phyloP scores from a whole-genome alignment of 1,140 invertebrate genomes.

The Gryllus bimaculatus region DNA sequence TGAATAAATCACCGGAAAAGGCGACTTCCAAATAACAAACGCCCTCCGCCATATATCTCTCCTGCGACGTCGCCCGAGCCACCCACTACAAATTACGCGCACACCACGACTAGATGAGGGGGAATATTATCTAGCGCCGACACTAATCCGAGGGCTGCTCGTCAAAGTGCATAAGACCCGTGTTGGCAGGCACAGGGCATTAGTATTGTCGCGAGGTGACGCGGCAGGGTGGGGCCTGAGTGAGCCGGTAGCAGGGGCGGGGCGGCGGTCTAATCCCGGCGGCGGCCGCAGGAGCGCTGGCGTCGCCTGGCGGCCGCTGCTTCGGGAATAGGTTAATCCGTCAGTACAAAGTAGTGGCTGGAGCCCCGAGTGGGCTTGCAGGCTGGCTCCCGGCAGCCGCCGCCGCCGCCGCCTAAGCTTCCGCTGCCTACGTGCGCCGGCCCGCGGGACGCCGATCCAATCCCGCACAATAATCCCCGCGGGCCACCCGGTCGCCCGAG shows the following conservation, averaged over 20 bases:
- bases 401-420: neutral
- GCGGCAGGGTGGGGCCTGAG: too few species aligned
- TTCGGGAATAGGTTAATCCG: neutral
- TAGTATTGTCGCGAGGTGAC: neutral
- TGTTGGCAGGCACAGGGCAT: neutral
- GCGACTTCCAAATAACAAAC: neutral
- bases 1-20: too few species aligned
- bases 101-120: neutral
- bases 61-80: neutral
- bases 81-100: neutral
- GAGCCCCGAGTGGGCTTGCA: neutral
- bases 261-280: neutral
- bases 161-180: neutral
- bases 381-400: too few species aligned
- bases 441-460: neutral
- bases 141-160: neutral
- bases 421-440: neutral
- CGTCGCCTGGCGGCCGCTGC: neutral
- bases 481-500: neutral
- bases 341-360: neutral
- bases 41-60: neutral
- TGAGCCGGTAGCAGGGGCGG: neutral
- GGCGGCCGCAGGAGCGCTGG: neutral
- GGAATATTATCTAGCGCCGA: neutral
- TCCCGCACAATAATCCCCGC: neutral